Evolutionary conservation across 1,140 invertebrate species (phyloP).

Genomic region (Drosophila saltans): DNA sequence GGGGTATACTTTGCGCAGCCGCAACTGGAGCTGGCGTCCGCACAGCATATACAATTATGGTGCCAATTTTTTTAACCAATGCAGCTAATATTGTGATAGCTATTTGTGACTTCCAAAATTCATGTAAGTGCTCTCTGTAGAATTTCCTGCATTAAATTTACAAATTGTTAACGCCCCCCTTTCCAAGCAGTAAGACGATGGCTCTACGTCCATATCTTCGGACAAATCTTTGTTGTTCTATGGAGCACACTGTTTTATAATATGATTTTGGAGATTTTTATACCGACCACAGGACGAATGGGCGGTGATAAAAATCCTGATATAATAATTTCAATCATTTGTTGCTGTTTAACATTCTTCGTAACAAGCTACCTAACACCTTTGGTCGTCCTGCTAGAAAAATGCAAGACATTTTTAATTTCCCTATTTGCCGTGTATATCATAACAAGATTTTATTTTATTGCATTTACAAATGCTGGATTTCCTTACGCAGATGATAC

Average conservation of each 20-base stretch:
- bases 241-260: background rate
- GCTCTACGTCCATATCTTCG: background rate
- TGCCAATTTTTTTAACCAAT: background rate
- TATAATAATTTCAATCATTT: background rate
- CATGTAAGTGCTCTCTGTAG: background rate
- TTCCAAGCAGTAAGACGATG: background rate
- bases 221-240: background rate
- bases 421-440: background rate
- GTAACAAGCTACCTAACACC: constrained; percentile 1
- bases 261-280: background rate
- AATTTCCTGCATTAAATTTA: background rate
- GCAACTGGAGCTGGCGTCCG: background rate
- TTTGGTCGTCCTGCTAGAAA: background rate
- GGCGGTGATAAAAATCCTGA: constrained; percentile 6
- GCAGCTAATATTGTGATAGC: background rate
- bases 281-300: constrained; percentile 2
- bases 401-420: background rate
- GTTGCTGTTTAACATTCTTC: background rate
- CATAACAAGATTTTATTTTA: background rate
- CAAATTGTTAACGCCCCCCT: background rate
- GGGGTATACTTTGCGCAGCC: constrained; percentile 5
- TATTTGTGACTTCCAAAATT: constrained; percentile 1
- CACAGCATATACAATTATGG: background rate
- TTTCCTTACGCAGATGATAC: constrained; percentile 3
- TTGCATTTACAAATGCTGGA: background rate